Evolutionary conservation across 2,797 vertebrate species (phyloP), one percentile per base, ranked within the genome.

Genomic region (Thripadectes ignobilis): DNA sequence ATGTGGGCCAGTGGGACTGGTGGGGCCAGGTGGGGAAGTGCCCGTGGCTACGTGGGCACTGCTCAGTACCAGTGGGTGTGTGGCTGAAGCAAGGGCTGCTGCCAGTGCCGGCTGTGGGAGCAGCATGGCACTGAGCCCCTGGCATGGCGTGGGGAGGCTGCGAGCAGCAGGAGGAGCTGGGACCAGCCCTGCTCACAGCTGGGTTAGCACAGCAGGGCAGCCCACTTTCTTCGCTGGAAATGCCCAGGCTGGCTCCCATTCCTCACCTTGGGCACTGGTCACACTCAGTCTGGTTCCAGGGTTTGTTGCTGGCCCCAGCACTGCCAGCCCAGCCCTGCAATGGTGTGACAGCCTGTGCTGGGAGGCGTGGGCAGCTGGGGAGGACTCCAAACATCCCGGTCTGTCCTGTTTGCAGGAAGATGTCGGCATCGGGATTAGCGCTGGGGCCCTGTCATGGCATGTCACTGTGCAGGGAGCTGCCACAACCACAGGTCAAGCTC

Each of bases 181-280:
- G 68, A n/a, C 34, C 29, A 11, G 30, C 0, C 0, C 12, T 14
- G 61, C 43, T 65, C 58, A 2, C 0, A 2, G 68, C 46, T 0
- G 5, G 8, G 32, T 36, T 0, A 3, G 49, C 71, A 29, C 54
- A 10, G 54, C 36, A 48, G 16, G 30, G 39, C 49, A 6, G 20
- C 4, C 30, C 0, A 0, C 18, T 4, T 29, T 6, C 38, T 20
- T 0, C 1, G 10, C 2, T 22, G 38, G 61, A 9, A 55, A n/a
- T 55, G 62, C 34, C 54, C 62, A 7, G 9, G 27, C 73, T 45
- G 73, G 30, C 34, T 66, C 14, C 34, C 38, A 29, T 34, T 51
- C 26, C 65, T 58, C 5, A 5, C 48, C 23, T 0, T 0, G 3
- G 55, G 32, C 73, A 18, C 5, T 1, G 9, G 14, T 13, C 79